Evolutionary conservation across 2,113 vertebrate genomes (phyloP).

Genomic region (Dascyllus trimaculatus): DNA sequence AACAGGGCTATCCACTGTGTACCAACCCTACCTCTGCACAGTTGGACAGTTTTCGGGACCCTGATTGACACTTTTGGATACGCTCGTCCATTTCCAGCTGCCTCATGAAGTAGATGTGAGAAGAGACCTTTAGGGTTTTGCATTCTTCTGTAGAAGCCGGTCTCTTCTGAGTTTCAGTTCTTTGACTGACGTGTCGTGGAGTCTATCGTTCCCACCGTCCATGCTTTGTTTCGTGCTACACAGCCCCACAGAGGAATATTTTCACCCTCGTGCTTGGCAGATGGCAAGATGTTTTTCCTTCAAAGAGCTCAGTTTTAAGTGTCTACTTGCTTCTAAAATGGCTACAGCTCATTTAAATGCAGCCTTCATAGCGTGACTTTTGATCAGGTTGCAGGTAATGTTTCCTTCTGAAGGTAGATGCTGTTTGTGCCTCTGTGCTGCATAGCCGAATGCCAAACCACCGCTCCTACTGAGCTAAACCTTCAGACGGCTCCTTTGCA

Average conservation of each 20-base stretch:
- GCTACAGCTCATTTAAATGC: neutral
- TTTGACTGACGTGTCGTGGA: neutral
- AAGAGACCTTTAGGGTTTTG: too few species aligned
- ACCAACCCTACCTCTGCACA: too few species aligned
- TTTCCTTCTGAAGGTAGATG: neutral
- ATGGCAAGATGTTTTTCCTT: neutral
- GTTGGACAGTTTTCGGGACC: too few species aligned
- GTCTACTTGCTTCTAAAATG: slow-evolving; percentile 7
- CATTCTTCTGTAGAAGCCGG: neutral
- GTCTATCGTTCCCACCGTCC: neutral
- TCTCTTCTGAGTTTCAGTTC: neutral
- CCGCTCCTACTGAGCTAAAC: neutral
- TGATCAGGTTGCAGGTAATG: neutral
- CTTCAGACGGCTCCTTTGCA: neutral
- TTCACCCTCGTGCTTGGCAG: neutral
- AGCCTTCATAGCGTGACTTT: neutral
- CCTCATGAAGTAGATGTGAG: too few species aligned
- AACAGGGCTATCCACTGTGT: too few species aligned
- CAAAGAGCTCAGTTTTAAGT: neutral
- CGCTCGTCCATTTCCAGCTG: too few species aligned
- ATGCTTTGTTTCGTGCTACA: neutral
- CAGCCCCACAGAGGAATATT: neutral
- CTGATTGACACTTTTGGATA: too few species aligned
- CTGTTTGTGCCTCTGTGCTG: neutral
- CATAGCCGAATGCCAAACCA: neutral